Conservation (phyloP, 2,113 vertebrate species). For the Oceanites oceanicus region DNA sequence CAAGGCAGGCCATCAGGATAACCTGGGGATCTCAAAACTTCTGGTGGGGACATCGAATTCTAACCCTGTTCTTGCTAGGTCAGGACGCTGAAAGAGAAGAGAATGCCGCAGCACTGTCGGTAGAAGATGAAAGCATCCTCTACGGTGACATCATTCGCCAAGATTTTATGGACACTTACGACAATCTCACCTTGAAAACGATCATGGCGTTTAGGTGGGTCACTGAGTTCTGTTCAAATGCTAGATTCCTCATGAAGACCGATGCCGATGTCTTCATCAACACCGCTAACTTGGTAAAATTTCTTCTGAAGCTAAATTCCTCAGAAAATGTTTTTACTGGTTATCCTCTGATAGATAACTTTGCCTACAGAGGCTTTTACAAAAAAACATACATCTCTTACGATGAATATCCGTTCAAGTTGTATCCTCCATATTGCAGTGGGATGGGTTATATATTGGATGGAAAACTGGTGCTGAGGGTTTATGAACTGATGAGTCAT, state of each 20-base stretch:
- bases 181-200: slow-evolving; percentile 78
- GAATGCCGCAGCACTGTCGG: background rate
- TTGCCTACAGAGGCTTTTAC: slow-evolving; percentile 48
- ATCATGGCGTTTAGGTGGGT: slow-evolving; percentile 76
- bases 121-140: slow-evolving; percentile 69
- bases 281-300: slow-evolving; percentile 65
- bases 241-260: slow-evolving; percentile 73
- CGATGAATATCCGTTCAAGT: slow-evolving; percentile 67
- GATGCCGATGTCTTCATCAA: slow-evolving; percentile 72
- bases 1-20: slow-evolving; percentile 68
- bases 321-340: slow-evolving; percentile 68
- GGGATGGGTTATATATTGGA: slow-evolving; percentile 72
- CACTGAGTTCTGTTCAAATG: slow-evolving; percentile 62
- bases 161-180: slow-evolving; percentile 67
- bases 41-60: slow-evolving; percentile 65
- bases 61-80: slow-evolving; percentile 72
- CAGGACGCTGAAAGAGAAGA: background rate
- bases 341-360: slow-evolving; percentile 57
- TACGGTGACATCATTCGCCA: slow-evolving; percentile 73
- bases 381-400: slow-evolving; percentile 57
- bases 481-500: slow-evolving; percentile 72
- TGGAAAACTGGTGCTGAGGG: slow-evolving; percentile 60
- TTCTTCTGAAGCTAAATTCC: slow-evolving; percentile 63
- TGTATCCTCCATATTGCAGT: slow-evolving; percentile 70
- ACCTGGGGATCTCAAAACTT: slow-evolving; percentile 59